These are phyloP conservation scores for Gobio occitaniae DNA, from an alignment of 2,797 vertebrate genomes.

Conservation along the genomic window DNA sequence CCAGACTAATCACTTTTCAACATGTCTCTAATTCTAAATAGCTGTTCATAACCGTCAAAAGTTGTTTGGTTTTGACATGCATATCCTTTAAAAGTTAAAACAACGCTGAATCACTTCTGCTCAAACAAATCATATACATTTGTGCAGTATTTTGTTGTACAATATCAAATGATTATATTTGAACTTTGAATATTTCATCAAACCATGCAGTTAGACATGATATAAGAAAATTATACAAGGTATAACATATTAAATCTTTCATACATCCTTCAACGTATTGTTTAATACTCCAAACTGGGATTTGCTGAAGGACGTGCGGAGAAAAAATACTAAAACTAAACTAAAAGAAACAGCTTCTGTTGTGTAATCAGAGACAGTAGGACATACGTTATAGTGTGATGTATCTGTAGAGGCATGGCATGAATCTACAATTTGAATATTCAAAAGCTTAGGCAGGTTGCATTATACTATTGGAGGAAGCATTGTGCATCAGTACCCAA, in stretches of 20 bases:
- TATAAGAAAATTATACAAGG: background rate
- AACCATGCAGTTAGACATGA: background rate
- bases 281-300: background rate
- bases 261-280: background rate
- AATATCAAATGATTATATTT: background rate
- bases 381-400: background rate
- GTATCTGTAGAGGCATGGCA: background rate
- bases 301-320: background rate
- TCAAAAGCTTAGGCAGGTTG: background rate
- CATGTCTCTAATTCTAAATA: conserved; percentile 72
- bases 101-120: background rate
- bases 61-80: conserved; percentile 4
- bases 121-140: background rate
- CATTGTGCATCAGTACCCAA: conserved; percentile 64
- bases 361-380: background rate
- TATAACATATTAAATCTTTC: background rate
- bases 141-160: background rate
- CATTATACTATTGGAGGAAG: conserved; percentile 61
- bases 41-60: conserved; percentile 9
- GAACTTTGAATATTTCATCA: background rate
- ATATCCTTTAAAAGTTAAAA: background rate
- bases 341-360: background rate
- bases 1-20: conserved; percentile 74
- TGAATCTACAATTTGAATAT: conserved; percentile 12
- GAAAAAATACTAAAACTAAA: background rate